A percentile compares a stretch with the other conserved stretches of the same genome.
phyloP scores from a whole-genome alignment of 2,113 vertebrate genomes.

The Shinisaurus crocodilurus region DNA sequence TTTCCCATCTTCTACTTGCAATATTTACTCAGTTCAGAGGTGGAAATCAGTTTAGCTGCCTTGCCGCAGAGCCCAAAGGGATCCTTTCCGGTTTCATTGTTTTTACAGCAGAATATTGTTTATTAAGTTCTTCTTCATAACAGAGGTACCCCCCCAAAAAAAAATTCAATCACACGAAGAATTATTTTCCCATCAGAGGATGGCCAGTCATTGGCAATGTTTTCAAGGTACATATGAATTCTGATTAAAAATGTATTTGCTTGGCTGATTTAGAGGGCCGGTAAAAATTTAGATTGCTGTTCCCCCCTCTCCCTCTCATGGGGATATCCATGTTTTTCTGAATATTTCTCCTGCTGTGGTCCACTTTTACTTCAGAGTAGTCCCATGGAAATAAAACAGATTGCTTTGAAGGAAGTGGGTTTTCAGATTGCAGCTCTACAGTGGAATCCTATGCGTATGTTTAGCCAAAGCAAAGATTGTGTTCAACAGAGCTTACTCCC shows the following conservation, averaged over 20 bases:
- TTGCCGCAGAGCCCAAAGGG: background rate
- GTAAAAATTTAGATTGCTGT: constrained; percentile 1
- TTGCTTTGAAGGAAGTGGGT: background rate
- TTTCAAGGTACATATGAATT: constrained; percentile 13
- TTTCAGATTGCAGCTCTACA: background rate
- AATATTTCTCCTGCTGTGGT: background rate
- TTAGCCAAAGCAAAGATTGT: background rate
- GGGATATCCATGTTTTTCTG: background rate
- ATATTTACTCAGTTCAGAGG: background rate
- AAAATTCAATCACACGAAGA: background rate
- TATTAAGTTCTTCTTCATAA: constrained; percentile 2
- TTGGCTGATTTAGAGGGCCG: rapidly evolving
- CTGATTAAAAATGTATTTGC: constrained; percentile 8
- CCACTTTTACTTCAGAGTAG: background rate
- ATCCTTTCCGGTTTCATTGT: constrained; percentile 6
- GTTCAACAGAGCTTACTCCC: background rate
- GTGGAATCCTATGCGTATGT: background rate
- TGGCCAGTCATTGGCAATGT: background rate
- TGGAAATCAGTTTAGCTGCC: background rate
- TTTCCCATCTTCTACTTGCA: background rate
- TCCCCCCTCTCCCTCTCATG: too few species aligned
- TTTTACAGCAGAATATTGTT: background rate
- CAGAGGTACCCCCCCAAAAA: background rate
- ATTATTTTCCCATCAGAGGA: background rate
- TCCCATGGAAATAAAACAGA: background rate